A percentile compares a stretch with the other conserved stretches of the same genome.
Evolutionary conservation across 23 tunicate genomes (phyloP).

Genomic region (Oikopleura albicans): DNA sequence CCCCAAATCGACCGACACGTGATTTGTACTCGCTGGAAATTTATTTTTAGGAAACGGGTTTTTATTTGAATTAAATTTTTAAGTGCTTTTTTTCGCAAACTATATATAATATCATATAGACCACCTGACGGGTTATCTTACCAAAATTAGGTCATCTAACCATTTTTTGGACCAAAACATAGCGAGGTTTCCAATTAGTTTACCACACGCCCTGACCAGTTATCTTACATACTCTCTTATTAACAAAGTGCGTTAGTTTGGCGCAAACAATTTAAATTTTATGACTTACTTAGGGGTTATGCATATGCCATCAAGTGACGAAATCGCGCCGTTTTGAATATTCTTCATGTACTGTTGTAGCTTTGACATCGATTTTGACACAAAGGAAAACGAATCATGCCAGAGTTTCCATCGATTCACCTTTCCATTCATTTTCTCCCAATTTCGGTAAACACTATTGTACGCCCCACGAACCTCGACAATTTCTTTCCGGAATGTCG

Average conservation of each 20-base stretch:
- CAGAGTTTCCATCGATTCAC: slow-evolving; percentile 60
- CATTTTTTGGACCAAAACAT: too few relatives aligned
- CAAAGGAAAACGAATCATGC: slow-evolving; percentile 20
- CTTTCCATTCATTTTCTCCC: slow-evolving; percentile 33
- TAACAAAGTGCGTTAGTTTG: too few relatives aligned
- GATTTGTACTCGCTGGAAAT: slow-evolving; percentile 28
- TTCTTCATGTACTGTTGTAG: slow-evolving; percentile 50
- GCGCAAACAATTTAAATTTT: too few relatives aligned
- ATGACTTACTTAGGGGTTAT: slow-evolving; percentile 31
- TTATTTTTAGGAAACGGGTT: not conserved
- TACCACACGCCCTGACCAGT: too few relatives aligned
- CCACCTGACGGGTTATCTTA: too few relatives aligned
- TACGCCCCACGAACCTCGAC: slow-evolving; percentile 26
- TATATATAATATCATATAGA: too few relatives aligned
- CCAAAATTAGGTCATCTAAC: too few relatives aligned
- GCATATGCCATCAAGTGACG: slow-evolving; percentile 35
- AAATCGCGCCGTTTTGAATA: slow-evolving; percentile 30
- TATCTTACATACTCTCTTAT: too few relatives aligned
- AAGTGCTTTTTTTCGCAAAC: too few relatives aligned
- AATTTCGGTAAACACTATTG: slow-evolving; percentile 42
- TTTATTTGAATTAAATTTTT: too few relatives aligned
- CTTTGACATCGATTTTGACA: slow-evolving; percentile 20
- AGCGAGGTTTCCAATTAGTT: too few relatives aligned
- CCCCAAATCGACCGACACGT: slow-evolving; percentile 33
- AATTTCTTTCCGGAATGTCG: slow-evolving; percentile 26